Base-by-base conservation (phyloP, 2,888 invertebrate genomes). In the Gibbula magus region DNA sequence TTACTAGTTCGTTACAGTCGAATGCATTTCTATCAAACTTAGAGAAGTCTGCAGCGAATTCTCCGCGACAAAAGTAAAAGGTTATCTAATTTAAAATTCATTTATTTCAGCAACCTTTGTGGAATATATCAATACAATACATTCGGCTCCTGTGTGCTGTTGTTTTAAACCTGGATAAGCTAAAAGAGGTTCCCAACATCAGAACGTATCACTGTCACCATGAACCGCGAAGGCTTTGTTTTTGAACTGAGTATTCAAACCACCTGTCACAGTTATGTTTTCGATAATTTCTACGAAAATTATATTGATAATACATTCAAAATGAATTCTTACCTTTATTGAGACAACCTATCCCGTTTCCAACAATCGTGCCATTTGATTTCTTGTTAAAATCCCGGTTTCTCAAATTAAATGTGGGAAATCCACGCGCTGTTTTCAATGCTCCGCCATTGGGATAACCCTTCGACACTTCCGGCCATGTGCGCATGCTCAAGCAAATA, bases 391-490 rank as follows among this genome's bases (percentile, higher is more conserved):
- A 61, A 61, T 29, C 61, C 61, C 29, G 29, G 29, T 61, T 29
- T 61, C 61, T 16, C 61, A 61, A 61, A 61, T 29, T 29, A 25
- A 61, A 16, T 25, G 25, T 25, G 61, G 61, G 61, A 29, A 61
- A 61, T 61, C 61, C 61, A 29, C 29, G 25, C 61, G 61, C 29
- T 61, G 61, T 29, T 29, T 61, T 61, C 74, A 52, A 52, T 74
- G 29, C 51, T 74, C 74, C 74, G 74, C 74, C 74, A 74, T 74
- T 74, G 45, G 74, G 51, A 52, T 74, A 29, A 74, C 45, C 61
- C 45, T 74, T n/a, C 25, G 2, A 25, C 45, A 74, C 52, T 74
- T 74, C 74, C 74, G 45, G 74, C 29, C 25, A 74, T 74, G 7
- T 74, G 52, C 74, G 74, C 74, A 74, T 74, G 74, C 74, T 51